Evolutionary conservation across 1,140 invertebrate species (phyloP).

Genomic region (Listronotus bonariensis): DNA sequence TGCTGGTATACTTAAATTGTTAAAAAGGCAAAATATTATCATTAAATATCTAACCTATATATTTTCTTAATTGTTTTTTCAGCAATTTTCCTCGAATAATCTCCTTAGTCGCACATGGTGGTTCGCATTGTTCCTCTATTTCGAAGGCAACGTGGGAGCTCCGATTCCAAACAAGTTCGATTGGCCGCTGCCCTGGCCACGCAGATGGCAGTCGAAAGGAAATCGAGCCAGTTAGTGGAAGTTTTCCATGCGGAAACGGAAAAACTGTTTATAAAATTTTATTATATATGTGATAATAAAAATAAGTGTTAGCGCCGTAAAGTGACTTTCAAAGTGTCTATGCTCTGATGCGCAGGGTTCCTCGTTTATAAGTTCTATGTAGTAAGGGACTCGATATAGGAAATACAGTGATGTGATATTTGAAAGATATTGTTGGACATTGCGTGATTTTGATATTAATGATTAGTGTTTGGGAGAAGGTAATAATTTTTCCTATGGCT

Average conservation of each 20-base stretch:
- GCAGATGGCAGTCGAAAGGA: constrained; percentile 66
- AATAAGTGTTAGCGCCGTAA: constrained; percentile 35
- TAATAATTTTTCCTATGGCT: too few species aligned
- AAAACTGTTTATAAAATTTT: constrained; percentile 20
- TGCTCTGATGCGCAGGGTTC: constrained; percentile 1
- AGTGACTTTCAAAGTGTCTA: constrained; percentile 13
- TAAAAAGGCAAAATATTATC: too few species aligned
- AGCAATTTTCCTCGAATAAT: constrained; percentile 55
- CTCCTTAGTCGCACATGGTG: constrained; percentile 73
- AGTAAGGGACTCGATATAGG: too few species aligned
- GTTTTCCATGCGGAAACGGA: not conserved
- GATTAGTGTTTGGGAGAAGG: too few species aligned
- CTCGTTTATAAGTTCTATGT: constrained; percentile 1
- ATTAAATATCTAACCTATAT: too few species aligned
- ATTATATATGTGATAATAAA: constrained; percentile 35
- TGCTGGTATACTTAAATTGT: too few species aligned
- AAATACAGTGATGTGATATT: too few species aligned
- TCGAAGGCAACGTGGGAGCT: constrained; percentile 82
- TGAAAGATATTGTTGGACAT: too few species aligned
- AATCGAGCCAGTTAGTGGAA: constrained; percentile 52
- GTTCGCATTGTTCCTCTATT: constrained; percentile 81
- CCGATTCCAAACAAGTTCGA: constrained; percentile 80
- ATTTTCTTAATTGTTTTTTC: too few species aligned
- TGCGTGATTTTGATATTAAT: too few species aligned
- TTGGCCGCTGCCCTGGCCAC: constrained; percentile 83